Percentiles rank a stretch among this genome's conserved stretches.
These are phyloP conservation scores for Sycophila texana DNA, from an alignment of 2,888 invertebrate genomes.

Conservation along the genomic window DNA sequence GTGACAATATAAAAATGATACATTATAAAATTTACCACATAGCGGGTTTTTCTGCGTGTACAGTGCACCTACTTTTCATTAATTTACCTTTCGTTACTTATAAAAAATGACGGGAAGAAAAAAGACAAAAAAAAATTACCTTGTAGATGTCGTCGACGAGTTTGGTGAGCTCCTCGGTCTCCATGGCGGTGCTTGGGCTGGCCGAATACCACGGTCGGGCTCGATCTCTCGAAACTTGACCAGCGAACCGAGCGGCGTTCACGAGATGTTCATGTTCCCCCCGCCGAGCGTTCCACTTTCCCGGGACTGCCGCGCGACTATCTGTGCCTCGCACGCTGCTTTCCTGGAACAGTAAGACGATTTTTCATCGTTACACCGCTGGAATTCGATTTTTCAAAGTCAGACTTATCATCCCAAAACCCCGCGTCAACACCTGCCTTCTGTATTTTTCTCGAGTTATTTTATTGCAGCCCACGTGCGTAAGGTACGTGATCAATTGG, in stretches of 20 bases:
- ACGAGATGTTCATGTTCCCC: conserved; percentile 51
- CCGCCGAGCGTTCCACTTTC: conserved; percentile 21
- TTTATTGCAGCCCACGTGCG: too few species aligned
- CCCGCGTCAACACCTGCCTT: too few species aligned
- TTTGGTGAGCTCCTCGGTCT: conserved; percentile 93
- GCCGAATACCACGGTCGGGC: conserved; percentile 12
- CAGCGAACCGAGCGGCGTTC: conserved; percentile 17
- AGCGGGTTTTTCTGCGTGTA: too few species aligned
- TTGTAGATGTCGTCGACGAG: conserved; percentile 94
- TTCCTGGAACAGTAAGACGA: conserved; percentile 31
- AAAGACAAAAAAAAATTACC: conserved; percentile 72
- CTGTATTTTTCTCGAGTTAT: too few species aligned
- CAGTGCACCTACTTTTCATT: too few species aligned
- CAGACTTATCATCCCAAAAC: too few species aligned
- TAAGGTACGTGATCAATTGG: too few species aligned
- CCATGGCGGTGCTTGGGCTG: conserved; percentile 77
- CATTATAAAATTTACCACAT: too few species aligned
- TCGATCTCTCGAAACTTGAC: conserved; percentile 14
- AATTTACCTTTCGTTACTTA: too few species aligned
- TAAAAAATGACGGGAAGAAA: background rate
- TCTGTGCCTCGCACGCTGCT: background rate
- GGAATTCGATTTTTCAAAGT: conserved; percentile 1
- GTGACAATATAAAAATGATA: too few species aligned
- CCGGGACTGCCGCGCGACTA: background rate
- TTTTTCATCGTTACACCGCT: background rate